Percentiles rank a stretch among this genome's conserved stretches.
phyloP scores from a whole-genome alignment of 2,113 vertebrate species.

The Tamias sibiricus region DNA sequence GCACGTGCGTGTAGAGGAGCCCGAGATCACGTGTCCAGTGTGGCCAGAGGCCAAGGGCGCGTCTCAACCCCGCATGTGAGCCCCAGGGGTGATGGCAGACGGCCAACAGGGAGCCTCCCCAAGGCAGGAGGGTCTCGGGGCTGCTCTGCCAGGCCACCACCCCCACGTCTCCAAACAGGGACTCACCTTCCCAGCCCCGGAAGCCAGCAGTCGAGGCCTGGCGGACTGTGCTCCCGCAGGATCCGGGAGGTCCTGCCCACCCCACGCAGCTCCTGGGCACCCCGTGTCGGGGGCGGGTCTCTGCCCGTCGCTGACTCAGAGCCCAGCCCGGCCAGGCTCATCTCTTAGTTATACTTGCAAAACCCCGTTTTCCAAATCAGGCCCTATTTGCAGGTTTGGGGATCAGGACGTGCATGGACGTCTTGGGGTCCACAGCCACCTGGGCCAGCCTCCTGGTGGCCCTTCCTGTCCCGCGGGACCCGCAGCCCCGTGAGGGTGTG shows the following conservation, averaged over 20 bases:
- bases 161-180: background rate
- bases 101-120: no score
- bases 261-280: no score
- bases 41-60: no score
- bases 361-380: background rate
- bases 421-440: background rate
- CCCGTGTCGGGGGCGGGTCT: no score
- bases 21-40: no score
- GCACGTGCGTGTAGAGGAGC: no score
- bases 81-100: background rate
- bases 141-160: no score
- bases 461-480: no score
- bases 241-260: no score
- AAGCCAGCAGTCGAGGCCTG: no score
- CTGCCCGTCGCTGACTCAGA: background rate
- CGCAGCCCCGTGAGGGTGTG: no score
- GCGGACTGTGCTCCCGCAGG: fast-evolving
- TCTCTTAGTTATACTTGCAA: background rate
- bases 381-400: background rate
- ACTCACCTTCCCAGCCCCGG: background rate
- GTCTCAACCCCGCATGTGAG: background rate
- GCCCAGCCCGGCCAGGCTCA: fast-evolving
- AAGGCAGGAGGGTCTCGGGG: background rate
- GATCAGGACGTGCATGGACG: background rate
- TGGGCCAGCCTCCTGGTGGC: background rate